Evolutionary conservation across 1,140 invertebrate genomes (phyloP).

Genomic region (Radopholus similis): DNA sequence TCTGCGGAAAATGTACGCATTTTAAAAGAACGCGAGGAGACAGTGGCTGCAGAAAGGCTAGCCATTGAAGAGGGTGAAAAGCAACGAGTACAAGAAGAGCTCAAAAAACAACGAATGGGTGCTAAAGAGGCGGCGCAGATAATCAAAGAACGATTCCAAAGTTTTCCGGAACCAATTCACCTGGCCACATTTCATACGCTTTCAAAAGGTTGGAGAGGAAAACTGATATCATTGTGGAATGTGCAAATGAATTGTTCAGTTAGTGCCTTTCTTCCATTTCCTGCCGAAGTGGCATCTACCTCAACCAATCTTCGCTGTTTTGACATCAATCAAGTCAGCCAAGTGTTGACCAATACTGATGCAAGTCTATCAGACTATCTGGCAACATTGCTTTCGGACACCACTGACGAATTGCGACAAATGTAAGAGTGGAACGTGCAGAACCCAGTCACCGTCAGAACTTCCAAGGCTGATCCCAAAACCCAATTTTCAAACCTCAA

Average conservation of each 20-base stretch:
- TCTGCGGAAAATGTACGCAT: constrained; percentile 30
- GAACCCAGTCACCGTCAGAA: too few relatives aligned
- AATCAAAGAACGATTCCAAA: constrained; percentile 5
- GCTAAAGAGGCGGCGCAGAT: constrained; percentile 5
- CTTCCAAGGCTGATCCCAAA: too few relatives aligned
- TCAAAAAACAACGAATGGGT: constrained; percentile 13
- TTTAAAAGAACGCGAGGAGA: constrained; percentile 27
- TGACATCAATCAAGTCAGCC: constrained; percentile 16
- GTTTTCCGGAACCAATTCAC: constrained; percentile 41
- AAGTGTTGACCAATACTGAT: constrained; percentile 16
- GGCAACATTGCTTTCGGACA: constrained; percentile 21
- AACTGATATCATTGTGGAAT: constrained; percentile 1
- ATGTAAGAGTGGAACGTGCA: constrained; percentile 10
- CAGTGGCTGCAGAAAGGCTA: constrained; percentile 16
- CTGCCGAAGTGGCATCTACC: constrained; percentile 27
- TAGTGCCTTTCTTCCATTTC: constrained; percentile 29
- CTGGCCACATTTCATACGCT: constrained; percentile 34
- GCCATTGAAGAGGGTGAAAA: constrained; percentile 23
- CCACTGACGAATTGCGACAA: constrained; percentile 21
- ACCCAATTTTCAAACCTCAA: too few relatives aligned
- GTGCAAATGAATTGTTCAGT: constrained; percentile 25
- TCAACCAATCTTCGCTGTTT: constrained; percentile 29
- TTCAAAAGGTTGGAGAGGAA: constrained; percentile 33
- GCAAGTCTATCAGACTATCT: constrained; percentile 30
- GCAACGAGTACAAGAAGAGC: constrained; percentile 5